phyloP scores from a whole-genome alignment of 2,888 invertebrate genomes.

The Alloscopus bannaensis region DNA sequence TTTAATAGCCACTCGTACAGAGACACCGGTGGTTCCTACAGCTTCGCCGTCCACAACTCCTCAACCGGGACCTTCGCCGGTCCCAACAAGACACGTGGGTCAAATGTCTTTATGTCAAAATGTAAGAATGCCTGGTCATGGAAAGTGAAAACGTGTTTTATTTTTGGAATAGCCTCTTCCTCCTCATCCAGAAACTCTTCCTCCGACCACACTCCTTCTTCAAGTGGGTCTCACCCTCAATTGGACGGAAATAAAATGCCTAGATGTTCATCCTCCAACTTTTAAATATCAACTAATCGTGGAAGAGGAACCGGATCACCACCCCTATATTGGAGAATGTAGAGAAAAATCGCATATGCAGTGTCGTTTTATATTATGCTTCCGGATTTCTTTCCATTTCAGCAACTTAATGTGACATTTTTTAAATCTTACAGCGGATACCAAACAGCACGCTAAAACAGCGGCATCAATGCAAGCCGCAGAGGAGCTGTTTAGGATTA shows the following conservation, averaged over 20 bases:
- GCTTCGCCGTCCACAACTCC: constrained; percentile 17
- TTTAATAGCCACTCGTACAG: too few relatives aligned
- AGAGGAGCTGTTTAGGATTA: constrained; percentile 15
- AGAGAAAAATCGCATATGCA: too few relatives aligned
- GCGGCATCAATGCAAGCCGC: constrained; percentile 32
- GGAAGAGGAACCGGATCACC: background rate
- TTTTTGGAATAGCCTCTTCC: constrained; percentile 39
- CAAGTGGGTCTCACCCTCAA: constrained; percentile 33
- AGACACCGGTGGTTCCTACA: too few relatives aligned
- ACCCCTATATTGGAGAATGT: constrained; percentile 36
- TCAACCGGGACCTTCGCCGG: background rate
- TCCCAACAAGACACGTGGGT: constrained; percentile 39
- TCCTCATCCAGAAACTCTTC: background rate
- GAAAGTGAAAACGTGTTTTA: too few relatives aligned
- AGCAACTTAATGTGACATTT: background rate
- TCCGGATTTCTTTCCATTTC: background rate
- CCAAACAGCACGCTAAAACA: constrained; percentile 14
- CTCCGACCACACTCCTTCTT: constrained; percentile 15
- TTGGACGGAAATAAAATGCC: constrained; percentile 25
- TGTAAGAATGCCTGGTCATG: too few relatives aligned
- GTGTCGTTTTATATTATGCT: background rate
- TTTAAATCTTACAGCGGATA: constrained; percentile 28
- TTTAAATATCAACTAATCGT: constrained; percentile 11
- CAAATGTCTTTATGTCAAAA: too few relatives aligned
- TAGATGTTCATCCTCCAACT: background rate